Base-by-base conservation (phyloP, 1,140 invertebrate species). In the Medauroidea extradentata region DNA sequence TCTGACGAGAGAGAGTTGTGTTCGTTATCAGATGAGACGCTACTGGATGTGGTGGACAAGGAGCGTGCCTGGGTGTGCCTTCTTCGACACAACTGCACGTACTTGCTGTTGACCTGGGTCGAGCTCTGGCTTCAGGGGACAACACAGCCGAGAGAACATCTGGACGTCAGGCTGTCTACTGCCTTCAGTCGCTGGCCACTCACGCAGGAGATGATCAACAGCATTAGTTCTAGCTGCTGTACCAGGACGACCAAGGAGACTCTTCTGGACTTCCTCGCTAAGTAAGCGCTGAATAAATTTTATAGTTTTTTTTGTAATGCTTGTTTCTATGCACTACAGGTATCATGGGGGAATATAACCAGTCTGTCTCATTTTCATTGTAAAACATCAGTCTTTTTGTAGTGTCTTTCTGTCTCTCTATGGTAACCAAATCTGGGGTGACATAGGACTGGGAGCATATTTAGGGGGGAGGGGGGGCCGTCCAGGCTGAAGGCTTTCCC, bases 201-300 rank as follows among this genome's bases (percentile, higher is more conserved):
- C 25, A 57, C 56, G 38, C 19, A 50, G 48, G n/a, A 21, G 16
- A 57, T 57, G 56, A 23, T 57, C 5, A 25, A 57, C 42, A 23
- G 3, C 38, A 23, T 50, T 11, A 2, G 16, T 5, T 49, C 27
- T 41, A 16, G 27, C 4, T 19, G 21, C 23, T 16, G n/a, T 41
- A 50, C 50, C 24, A 16, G 21, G 1, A 50, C 19, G 16, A 57
- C 34, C 24, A 57, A 50, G 38, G 56, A 57, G 16, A 2, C 39
- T 4, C 38, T 57, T 21, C 38, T 57, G 14, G 42, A 57, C 25
- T 27, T 29, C 38, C 50, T 57, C 24, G 50, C 44, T 43, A 55
- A 34, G 53, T 55, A 5, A 24, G 53, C 27, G 5, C 13, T 16
- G 27, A 46, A 46, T 9, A 7, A 16, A n/a, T 24, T 18, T 3